Evolutionary conservation across 1,140 invertebrate species (phyloP).

Genomic region (Nilaparvata lugens): DNA sequence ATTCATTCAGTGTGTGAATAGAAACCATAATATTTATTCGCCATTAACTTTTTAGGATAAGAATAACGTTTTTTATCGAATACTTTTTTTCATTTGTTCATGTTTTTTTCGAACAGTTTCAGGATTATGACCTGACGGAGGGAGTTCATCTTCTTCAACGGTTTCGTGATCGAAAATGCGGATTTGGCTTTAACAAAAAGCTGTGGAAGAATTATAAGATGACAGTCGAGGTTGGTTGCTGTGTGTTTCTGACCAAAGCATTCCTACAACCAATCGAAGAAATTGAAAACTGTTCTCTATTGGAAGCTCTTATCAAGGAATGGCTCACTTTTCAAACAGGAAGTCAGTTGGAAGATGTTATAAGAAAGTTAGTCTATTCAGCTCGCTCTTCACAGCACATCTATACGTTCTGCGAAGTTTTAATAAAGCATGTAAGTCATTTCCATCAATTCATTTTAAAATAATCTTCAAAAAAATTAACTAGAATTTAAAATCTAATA

Average conservation of each 20-base stretch:
- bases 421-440: conserved; percentile 44
- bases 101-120: too few relatives aligned
- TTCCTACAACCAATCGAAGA: conserved; percentile 27
- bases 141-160: conserved; percentile 18
- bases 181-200: conserved; percentile 14
- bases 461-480: too few relatives aligned
- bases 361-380: conserved; percentile 44
- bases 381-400: conserved; percentile 46
- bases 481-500: too few relatives aligned
- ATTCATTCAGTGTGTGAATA: too few relatives aligned
- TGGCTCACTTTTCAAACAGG: conserved; percentile 28
- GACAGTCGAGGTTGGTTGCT: conserved; percentile 29
- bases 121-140: conserved; percentile 24
- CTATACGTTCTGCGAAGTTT: conserved; percentile 44
- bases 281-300: conserved; percentile 1
- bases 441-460: too few relatives aligned
- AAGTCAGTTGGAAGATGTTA: conserved; percentile 30
- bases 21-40: too few relatives aligned
- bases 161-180: conserved; percentile 7
- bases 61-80: too few relatives aligned
- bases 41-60: too few relatives aligned
- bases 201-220: conserved; percentile 30
- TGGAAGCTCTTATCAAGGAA: conserved; percentile 27
- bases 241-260: conserved; percentile 24
- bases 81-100: too few relatives aligned